Evolutionary conservation across 2,113 vertebrate species (phyloP).

Genomic region (Trichechus manatus): DNA sequence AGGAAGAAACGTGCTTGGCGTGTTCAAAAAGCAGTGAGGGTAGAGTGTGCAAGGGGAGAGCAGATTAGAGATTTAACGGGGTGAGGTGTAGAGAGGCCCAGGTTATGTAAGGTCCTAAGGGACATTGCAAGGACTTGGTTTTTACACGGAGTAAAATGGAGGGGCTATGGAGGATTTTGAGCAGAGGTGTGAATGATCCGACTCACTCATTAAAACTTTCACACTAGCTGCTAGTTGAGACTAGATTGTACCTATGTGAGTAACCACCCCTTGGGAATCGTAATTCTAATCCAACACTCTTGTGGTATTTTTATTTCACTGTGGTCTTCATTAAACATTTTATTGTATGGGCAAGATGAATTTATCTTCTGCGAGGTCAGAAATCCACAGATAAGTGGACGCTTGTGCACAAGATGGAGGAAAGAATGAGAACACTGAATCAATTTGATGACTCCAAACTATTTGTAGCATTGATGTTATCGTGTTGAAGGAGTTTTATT

Average conservation of each 20-base stretch:
- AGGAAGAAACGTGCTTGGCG: neutral
- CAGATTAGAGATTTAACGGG: neutral
- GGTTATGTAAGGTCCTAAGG: neutral
- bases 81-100: accelerated
- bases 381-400: neutral
- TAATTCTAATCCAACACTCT: neutral
- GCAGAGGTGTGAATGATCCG: neutral
- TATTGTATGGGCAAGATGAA: neutral
- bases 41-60: neutral
- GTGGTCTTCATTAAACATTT: neutral
- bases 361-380: neutral
- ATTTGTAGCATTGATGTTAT: neutral
- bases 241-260: neutral
- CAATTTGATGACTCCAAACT: neutral
- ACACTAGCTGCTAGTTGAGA: neutral
- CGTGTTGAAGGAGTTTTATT: neutral
- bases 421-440: neutral
- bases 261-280: neutral
- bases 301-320: neutral
- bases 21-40: neutral
- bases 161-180: neutral
- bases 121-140: neutral
- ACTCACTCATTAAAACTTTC: neutral
- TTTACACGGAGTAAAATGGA: neutral
- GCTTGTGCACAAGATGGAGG: neutral